phyloP scores from a whole-genome alignment of 2,888 invertebrate genomes.

The Erannis defoliaria region DNA sequence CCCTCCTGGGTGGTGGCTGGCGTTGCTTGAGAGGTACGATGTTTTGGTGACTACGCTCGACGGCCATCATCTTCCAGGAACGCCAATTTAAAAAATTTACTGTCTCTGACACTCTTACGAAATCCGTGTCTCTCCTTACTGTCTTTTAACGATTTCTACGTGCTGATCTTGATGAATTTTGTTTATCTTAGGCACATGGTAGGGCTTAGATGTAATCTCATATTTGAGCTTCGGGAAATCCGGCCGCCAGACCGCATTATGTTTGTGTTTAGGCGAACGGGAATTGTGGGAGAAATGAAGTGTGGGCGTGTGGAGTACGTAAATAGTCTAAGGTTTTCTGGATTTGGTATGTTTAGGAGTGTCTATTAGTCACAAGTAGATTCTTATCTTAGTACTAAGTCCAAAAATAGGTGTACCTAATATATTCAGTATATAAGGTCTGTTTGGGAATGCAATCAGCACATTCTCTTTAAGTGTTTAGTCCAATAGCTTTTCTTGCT shows the following conservation, averaged over 20 bases:
- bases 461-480: no score
- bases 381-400: background rate
- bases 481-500: no score
- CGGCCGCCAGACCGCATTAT: slow-evolving; percentile 21
- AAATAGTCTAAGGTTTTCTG: background rate
- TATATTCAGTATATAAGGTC: no score
- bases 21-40: no score
- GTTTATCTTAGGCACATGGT: slow-evolving; percentile 25
- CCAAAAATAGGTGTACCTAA: background rate
- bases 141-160: background rate
- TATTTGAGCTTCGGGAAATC: slow-evolving; percentile 27
- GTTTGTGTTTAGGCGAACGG: slow-evolving; percentile 15
- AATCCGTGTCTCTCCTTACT: slow-evolving; percentile 6
- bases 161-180: slow-evolving; percentile 29
- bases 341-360: background rate
- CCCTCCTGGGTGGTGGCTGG: no score
- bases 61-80: no score
- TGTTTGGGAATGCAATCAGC: no score
- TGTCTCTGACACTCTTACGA: no score
- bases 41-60: no score
- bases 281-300: slow-evolving; percentile 16
- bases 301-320: slow-evolving; percentile 7
- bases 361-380: background rate
- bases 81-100: no score
- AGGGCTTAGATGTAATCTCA: slow-evolving; percentile 28